Evolutionary conservation across 2,113 vertebrate species (phyloP), one percentile per base, ranked within the genome.

Genomic region (Choloepus hoffmanni): DNA sequence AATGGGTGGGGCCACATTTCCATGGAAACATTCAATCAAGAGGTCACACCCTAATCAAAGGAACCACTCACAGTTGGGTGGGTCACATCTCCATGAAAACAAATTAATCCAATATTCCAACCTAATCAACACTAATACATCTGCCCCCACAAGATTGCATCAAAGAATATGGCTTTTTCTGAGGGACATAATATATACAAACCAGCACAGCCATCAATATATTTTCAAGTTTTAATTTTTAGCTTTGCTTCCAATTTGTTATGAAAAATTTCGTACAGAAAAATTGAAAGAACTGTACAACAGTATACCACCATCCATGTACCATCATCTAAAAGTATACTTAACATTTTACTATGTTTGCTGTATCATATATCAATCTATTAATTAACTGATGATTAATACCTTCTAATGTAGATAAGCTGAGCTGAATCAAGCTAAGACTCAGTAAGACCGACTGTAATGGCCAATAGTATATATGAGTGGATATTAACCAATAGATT

Each of bases 201-300:
- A 45, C 43, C 43, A 7, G 43, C 43, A 45, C 43, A 45, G 43
- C 43, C 43, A 15, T 72, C 50, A 76, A 1, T 62, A 50, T 40
- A 72, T 83, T 72, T 82, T 83, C 23, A 91, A 45, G 28, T 81
- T 58, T 81, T 36, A 90, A 23, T 18, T 90, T 82, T 70, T 79
- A 65, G 45, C 78, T 48, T 88, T 48, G 19, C 33, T 90, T 90
- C 33, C 26, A 82, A 33, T 13, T 45, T 67, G 60, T 60, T 67
- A 43, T 68, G 76, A 72, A 82, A 91, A 83, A 26, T 82, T 79
- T 82, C 30, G 60, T 33, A 70, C 14, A 26, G n/a, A 43, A 72
- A 45, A 72, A 6, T 48, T 82, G 13, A 60, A 60, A 33, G 45
- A 73, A 68, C 21, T 63, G 14, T 65, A 36, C 60, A 50, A 28